Conservation (phyloP, 2,113 vertebrate genomes). For the Hydrolagus affinis region DNA sequence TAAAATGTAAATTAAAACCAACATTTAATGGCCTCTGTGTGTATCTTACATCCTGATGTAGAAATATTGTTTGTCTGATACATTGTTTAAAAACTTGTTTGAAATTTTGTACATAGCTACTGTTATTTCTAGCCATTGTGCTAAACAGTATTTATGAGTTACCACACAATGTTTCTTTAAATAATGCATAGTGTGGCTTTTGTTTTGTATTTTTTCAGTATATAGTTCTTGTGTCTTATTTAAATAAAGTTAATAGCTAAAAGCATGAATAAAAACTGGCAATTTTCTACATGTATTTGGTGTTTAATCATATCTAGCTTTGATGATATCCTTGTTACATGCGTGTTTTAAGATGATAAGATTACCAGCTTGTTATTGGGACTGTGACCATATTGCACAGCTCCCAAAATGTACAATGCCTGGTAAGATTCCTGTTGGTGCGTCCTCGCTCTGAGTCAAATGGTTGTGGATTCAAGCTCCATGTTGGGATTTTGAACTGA, state of each 20-base stretch:
- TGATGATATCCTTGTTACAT: neutral
- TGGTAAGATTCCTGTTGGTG: too few species aligned
- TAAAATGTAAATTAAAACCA: constrained; percentile 54
- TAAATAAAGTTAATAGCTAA: constrained; percentile 84
- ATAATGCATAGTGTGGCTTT: constrained; percentile 67
- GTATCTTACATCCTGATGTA: constrained; percentile 59
- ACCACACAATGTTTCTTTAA: constrained; percentile 65
- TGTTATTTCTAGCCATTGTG: constrained; percentile 65
- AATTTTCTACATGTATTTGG: constrained; percentile 23
- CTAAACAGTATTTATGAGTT: constrained; percentile 66
- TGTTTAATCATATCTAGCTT: neutral
- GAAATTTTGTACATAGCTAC: constrained; percentile 67
- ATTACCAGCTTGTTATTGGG: neutral
- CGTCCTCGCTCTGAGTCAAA: too few species aligned
- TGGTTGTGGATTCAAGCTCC: too few species aligned
- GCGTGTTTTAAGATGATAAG: neutral
- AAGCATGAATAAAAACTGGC: constrained; percentile 37
- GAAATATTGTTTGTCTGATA: constrained; percentile 50
- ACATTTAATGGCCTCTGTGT: constrained; percentile 58
- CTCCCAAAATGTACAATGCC: neutral
- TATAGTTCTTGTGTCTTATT: constrained; percentile 82
- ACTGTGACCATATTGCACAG: neutral
- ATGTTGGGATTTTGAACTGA: too few species aligned
- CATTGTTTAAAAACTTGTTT: constrained; percentile 51
- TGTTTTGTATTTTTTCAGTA: constrained; percentile 76